Evolutionary conservation across 2,888 invertebrate genomes (phyloP), one percentile per base, ranked within the genome.

Genomic region (Argyresthia albistria): DNA sequence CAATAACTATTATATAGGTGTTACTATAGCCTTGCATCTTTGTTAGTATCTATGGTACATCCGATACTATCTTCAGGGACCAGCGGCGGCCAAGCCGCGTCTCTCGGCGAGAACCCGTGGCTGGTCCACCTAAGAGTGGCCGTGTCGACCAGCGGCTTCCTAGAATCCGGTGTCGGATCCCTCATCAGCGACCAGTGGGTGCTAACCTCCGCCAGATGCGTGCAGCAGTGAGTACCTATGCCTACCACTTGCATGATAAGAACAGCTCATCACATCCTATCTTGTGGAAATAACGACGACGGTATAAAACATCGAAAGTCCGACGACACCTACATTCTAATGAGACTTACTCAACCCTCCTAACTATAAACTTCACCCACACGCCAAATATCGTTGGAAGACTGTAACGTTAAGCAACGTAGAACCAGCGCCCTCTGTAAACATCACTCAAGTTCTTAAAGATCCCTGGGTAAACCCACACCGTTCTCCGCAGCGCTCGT

Each of bases 121-220:
- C 3, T 81, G 25, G 76, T 83, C 4, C 83, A 84, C 60, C 65
- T 82, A 8, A 74, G 84, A 16, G 14, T 73, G 7, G 77, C 82
- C 0, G 43, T 60, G 36, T 57, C 73, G 45, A 73, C 78, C 60
- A 62, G 54, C 4, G 84, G 76, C 0, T 57, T 66, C 1, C 67
- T 77, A 1, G 43, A 61, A 35, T 57, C 73, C 47, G 72, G 78
- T 60, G 63, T 54, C 3, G 84, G 76, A 0, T 60, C 76, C 3
- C 65, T 83, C 46, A 71, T 83, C 58, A 51, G 52, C 56, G 0
- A 45, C 1, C 14, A 50, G 14, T 80, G 71, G 73, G 68, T 76
- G 1, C 71, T 84, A 16, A 77, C 81, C 14, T 36, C 70, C 1
- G 68, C 63, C 0, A 54, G 43, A 36, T 70, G 70, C 58, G 39